Evolutionary conservation across 2,888 invertebrate species (phyloP).

Genomic region (Yponomeuta plumbellus): DNA sequence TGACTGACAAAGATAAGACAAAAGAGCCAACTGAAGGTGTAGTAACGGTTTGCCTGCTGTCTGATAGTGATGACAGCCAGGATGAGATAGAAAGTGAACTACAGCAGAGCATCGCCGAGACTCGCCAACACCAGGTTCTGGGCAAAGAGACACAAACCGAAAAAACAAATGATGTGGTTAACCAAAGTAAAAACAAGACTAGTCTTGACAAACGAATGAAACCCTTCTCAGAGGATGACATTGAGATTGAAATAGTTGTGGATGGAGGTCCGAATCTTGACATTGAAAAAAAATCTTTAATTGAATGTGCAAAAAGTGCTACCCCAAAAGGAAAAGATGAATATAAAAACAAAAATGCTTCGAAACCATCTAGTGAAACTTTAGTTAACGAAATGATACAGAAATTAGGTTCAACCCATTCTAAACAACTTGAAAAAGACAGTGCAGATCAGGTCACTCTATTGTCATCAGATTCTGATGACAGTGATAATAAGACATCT

Average conservation of each 20-base stretch:
- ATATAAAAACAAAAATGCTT: slow-evolving; percentile 63
- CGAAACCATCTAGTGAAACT: slow-evolving; percentile 67
- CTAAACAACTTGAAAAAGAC: slow-evolving; percentile 38
- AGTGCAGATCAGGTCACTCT: slow-evolving; percentile 37
- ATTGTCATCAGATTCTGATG: slow-evolving; percentile 27
- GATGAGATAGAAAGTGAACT: background rate
- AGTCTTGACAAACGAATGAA: background rate
- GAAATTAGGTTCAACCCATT: slow-evolving; percentile 54
- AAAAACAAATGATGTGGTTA: background rate
- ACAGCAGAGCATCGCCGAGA: background rate
- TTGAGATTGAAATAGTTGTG: background rate
- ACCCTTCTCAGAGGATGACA: background rate
- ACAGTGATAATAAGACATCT: background rate
- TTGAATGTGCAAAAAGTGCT: background rate
- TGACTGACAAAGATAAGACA: background rate
- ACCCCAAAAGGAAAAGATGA: background rate
- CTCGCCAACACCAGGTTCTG: background rate
- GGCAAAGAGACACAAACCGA: background rate
- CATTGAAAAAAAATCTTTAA: background rate
- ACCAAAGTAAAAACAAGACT: too few relatives aligned
- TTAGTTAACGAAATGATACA: slow-evolving; percentile 59
- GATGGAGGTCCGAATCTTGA: background rate
- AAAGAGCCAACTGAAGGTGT: background rate
- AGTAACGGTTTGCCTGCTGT: background rate
- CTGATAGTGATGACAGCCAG: background rate